A percentile compares a stretch with the other conserved stretches of the same genome.
Evolutionary conservation across 2,113 vertebrate genomes (phyloP).

Genomic region (Oncorhynchus kisutch): DNA sequence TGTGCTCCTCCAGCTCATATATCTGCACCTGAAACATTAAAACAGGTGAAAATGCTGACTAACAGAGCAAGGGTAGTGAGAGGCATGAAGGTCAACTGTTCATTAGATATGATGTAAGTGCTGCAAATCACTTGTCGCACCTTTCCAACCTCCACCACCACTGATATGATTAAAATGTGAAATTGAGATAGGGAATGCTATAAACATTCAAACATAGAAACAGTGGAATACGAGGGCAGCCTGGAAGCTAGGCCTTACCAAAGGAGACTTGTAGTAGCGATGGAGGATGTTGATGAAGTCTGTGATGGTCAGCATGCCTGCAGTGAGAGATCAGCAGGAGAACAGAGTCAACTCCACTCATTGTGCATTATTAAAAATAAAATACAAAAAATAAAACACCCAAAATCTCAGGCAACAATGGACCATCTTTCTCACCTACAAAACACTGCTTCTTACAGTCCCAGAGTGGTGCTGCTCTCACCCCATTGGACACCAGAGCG

Average conservation of each 20-base stretch:
- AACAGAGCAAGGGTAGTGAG: background rate
- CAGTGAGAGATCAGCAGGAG: conserved; percentile 9
- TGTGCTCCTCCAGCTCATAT: conserved; percentile 96
- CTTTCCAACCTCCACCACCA: background rate
- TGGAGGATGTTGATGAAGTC: conserved; percentile 99
- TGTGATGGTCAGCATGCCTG: conserved; percentile 97
- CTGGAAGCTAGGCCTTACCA: conserved; percentile 76
- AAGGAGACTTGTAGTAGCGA: conserved; percentile 95
- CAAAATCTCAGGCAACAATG: background rate
- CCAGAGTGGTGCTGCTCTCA: conserved; percentile 94
- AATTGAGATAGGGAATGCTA: background rate
- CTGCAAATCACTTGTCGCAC: no score
- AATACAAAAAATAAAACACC: no score
- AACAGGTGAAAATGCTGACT: conserved; percentile 1
- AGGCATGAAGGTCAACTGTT: background rate
- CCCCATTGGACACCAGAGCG: conserved; percentile 93
- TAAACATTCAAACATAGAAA: background rate
- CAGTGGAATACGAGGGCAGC: background rate
- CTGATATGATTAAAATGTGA: background rate
- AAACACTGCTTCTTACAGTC: conserved; percentile 97
- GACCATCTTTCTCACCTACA: conserved; percentile 79
- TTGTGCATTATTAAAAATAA: background rate
- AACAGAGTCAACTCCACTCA: background rate
- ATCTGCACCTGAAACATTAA: conserved; percentile 86
- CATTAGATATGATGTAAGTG: background rate